Conservation (phyloP, 2,888 invertebrate genomes). For the Pegoplata infirma region DNA sequence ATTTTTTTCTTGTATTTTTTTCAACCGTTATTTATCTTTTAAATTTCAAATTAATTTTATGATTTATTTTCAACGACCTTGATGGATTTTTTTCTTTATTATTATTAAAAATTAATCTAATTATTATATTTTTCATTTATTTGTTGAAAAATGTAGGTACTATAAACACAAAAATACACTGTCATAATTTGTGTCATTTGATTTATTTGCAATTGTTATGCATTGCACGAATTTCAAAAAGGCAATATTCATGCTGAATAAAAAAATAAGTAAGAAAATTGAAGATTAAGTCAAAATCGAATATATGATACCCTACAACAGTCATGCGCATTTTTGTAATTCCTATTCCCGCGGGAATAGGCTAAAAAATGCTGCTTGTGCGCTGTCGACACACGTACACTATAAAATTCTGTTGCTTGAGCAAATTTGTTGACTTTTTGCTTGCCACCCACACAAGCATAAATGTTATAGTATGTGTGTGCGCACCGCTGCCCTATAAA, state of each 20-base stretch:
- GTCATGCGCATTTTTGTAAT: too few relatives aligned
- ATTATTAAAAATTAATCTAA: constrained; percentile 8
- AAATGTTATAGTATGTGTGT: too few relatives aligned
- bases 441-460: too few relatives aligned
- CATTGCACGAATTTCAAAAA: constrained; percentile 31
- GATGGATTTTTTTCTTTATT: background rate
- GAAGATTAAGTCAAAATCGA: too few relatives aligned
- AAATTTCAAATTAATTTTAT: background rate
- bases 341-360: too few relatives aligned
- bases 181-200: constrained; percentile 6
- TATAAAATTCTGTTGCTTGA: too few relatives aligned
- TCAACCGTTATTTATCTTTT: background rate
- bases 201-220: constrained; percentile 27
- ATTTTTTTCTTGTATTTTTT: background rate
- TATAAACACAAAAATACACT: constrained; percentile 10
- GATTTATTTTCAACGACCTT: constrained; percentile 6
- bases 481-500: too few relatives aligned
- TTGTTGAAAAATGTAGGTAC: background rate
- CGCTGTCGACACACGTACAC: too few relatives aligned
- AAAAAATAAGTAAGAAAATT: background rate
- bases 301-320: too few relatives aligned
- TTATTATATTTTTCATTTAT: background rate
- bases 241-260: background rate
- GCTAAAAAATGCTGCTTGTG: too few relatives aligned
- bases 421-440: too few relatives aligned